Evolutionary conservation across 92 coral and sea anemone genomes (phyloP), one percentile per base, ranked within the genome.

Genomic region (Palythoa heliodiscus): DNA sequence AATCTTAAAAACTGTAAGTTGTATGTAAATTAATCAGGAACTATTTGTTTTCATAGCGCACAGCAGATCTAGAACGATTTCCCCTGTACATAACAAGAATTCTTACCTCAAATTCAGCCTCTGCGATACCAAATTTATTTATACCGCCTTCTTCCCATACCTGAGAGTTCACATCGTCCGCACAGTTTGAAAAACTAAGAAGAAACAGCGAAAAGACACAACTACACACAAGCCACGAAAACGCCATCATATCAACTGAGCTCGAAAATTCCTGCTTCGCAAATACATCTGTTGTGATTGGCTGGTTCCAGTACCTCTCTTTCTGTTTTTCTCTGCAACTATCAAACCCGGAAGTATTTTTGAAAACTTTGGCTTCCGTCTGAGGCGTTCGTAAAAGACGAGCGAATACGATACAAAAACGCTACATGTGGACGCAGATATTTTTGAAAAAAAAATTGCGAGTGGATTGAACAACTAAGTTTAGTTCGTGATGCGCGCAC

Each of bases 61-160:
- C 10, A 20, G 29, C 29, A 66, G 20, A 10, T 15, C 17, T 15
- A 4, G 17, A 13, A 10, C 16, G 16, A 10, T 57, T 52, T 13
- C 22, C 35, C 35, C 35, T 29, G 35, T 29, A 0, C 35, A 29
- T 29, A 29, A 0, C 35, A 29, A 29, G 7, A 37, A 55, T 71
- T 80, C 85, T 83, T 25, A 93, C 96, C 92, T 87, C 82, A 24
- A 88, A n/a, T 39, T 71, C 70, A 20, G 89, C 77, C 54, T 94
- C 86, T 50, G 98, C 95, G 50, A 83, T 83, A 15, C 98, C 95
- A 84, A 94, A 94, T 57, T 74, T 82, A 12, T 64, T 83, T 17
- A 50, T 52, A n/a, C 72, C 71, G 12, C 83, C 75, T n/a, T 86
- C 91, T 5, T 82, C 54, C 95, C 95, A 94, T 2, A 69, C 71